Evolutionary conservation across 2,888 invertebrate genomes (phyloP).

Genomic region (Dynastes hyllus): DNA sequence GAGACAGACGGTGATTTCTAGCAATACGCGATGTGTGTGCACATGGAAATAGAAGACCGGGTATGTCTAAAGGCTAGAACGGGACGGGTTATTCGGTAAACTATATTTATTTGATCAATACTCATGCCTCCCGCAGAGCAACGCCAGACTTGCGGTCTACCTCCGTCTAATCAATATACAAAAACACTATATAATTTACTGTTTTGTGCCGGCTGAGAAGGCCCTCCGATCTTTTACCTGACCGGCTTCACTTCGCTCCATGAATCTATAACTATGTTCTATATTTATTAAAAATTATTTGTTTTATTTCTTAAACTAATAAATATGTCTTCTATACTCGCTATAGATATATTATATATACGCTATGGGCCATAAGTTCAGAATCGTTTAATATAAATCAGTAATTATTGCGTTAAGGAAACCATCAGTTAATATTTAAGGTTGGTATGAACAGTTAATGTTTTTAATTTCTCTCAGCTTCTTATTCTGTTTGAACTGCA

Average conservation of each 20-base stretch:
- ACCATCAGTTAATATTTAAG: background rate
- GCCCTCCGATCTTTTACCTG: slow-evolving; percentile 62
- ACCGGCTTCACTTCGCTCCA: slow-evolving; percentile 59
- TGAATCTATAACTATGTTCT: slow-evolving; percentile 66
- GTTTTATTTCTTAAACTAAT: slow-evolving; percentile 70
- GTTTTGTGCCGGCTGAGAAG: slow-evolving; percentile 59
- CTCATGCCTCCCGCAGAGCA: slow-evolving; percentile 69
- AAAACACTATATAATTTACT: slow-evolving; percentile 69
- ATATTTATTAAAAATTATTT: slow-evolving; percentile 69
- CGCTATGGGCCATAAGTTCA: slow-evolving; percentile 1
- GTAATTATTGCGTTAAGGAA: background rate
- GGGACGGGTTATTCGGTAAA: slow-evolving; percentile 61
- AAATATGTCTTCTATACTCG: slow-evolving; percentile 66
- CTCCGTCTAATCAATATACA: slow-evolving; percentile 70
- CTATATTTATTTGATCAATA: slow-evolving; percentile 71
- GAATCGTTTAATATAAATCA: slow-evolving; percentile 17
- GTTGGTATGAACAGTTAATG: background rate
- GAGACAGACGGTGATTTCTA: slow-evolving; percentile 19
- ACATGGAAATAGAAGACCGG: slow-evolving; percentile 27
- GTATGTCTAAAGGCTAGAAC: slow-evolving; percentile 34
- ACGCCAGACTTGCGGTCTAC: slow-evolving; percentile 69
- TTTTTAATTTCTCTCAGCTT: no score
- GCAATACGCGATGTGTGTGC: slow-evolving; percentile 30
- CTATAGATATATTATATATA: slow-evolving; percentile 11
- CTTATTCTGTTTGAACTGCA: no score